Percentiles rank a stretch among this genome's conserved stretches.
Conservation (phyloP, 2,113 vertebrate genomes). For the Oceanites oceanicus region DNA sequence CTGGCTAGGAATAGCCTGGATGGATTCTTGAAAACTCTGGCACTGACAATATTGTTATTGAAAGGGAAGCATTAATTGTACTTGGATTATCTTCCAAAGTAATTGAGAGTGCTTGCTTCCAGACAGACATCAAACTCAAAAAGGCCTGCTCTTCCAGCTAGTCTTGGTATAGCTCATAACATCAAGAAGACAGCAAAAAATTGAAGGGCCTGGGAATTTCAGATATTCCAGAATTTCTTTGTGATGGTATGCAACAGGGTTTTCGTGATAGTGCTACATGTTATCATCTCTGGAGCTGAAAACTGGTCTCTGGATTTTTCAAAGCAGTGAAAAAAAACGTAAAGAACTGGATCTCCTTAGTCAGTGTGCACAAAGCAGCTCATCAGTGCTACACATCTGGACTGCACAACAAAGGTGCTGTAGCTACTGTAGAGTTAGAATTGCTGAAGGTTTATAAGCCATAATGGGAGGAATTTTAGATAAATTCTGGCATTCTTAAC, state of each 20-base stretch:
- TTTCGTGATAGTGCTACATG: background rate
- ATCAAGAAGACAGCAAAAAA: background rate
- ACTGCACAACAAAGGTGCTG: background rate
- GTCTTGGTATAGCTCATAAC: background rate
- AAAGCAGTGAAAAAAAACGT: background rate
- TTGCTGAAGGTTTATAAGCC: background rate
- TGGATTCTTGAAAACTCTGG: slow-evolving; percentile 31
- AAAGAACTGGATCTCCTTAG: background rate
- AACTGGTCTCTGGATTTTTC: background rate
- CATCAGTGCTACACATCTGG: background rate
- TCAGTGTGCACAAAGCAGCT: background rate
- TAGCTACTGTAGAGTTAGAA: background rate
- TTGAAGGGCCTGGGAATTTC: background rate
- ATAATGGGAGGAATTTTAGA: background rate
- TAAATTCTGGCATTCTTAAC: background rate
- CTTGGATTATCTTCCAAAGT: slow-evolving; percentile 32
- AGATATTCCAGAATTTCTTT: background rate
- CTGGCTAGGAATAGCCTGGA: slow-evolving; percentile 24
- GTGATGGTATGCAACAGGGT: background rate
- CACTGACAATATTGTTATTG: slow-evolving; percentile 22
- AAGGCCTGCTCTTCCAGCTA: background rate
- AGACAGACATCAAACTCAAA: background rate
- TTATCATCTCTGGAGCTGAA: background rate
- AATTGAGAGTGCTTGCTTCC: slow-evolving; percentile 27
- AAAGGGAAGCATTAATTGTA: slow-evolving; percentile 51